Base-by-base conservation (phyloP, 2,113 vertebrate species). In the Rhizomys pruinosus region DNA sequence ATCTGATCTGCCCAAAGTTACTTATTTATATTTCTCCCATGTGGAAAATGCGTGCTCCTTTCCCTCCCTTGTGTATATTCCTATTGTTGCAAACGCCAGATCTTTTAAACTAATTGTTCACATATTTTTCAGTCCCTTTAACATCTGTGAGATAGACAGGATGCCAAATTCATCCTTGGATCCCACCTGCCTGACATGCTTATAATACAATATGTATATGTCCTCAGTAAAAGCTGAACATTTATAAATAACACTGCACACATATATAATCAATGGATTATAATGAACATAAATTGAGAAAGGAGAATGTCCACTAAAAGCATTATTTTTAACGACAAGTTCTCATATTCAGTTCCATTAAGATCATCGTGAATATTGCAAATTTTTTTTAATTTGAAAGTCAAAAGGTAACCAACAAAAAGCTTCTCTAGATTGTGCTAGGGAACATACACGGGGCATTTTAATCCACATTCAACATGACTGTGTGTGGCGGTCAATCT, bases 301-400 rank as follows among this genome's bases (percentile, higher is more conserved):
- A 29, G 47, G 39, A 77, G 32, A 76, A 32, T 37, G 42, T 52
- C 52, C 77, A 44, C 15, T 88, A 72, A 76, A 74, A 87, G 47
- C 44, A 69, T 44, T 57, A 32, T 52, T 13, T 66, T 90, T 44
- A 71, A 59, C 76, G 68, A 47, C 25, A 22, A 37, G 81, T 92
- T 86, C 19, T 27, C 39, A 90, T 82, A 74, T 1, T 72, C 8
- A 47, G 57, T 29, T 15, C 39, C 72, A 42, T 78, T 95, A 39
- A 37, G n/a, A 79, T 57, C 61, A 72, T 47, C 16, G 69, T 25
- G 57, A 96, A 93, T 84, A 87, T 87, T 77, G 72, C 90, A 94
- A 92, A n/a, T 22, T 20, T 1, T 68, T 39, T 72, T 39, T 12
- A 23, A 23, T 72, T 42, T 89, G 32, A 13, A 91, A 57, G 15